Percentiles rank a stretch among this genome's conserved stretches.
These are phyloP conservation scores for Aporrectodea caliginosa DNA, from an alignment of 1,140 invertebrate genomes.

Conservation along the genomic window DNA sequence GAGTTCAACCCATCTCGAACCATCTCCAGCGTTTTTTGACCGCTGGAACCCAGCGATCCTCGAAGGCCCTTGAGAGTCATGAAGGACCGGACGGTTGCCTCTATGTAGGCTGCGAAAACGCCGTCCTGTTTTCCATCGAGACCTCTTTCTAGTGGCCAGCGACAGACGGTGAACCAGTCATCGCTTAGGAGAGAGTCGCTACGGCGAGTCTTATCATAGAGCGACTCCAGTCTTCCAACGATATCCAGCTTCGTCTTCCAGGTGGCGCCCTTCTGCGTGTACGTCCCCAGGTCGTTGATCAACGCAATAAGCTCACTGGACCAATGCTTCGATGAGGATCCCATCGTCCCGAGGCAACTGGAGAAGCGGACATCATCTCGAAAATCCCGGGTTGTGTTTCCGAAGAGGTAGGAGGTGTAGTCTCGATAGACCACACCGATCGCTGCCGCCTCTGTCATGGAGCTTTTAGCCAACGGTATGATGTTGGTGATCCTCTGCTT, in stretches of 20 bases:
- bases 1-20: not conserved
- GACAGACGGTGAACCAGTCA: not conserved
- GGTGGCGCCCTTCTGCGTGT: not conserved
- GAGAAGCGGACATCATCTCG: not conserved
- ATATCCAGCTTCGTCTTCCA: not conserved
- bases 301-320: not conserved
- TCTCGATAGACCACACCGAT: not conserved
- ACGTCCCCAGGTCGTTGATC: not conserved
- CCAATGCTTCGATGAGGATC: not conserved
- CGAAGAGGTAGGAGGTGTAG: not conserved
- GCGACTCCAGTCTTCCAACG: not conserved
- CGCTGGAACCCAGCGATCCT: not conserved
- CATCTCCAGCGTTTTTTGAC: not conserved
- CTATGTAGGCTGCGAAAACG: conserved; percentile 7
- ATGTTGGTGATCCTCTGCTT: not conserved
- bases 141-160: not conserved
- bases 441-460: not conserved
- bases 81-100: conserved; percentile 1
- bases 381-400: not conserved
- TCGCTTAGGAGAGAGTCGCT: not conserved
- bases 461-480: not conserved
- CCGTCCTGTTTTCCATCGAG: not conserved
- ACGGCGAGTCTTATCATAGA: not conserved
- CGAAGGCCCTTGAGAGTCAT: not conserved
- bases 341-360: not conserved